Conservation (phyloP, 2,113 vertebrate genomes). For the Scopus umbretta region DNA sequence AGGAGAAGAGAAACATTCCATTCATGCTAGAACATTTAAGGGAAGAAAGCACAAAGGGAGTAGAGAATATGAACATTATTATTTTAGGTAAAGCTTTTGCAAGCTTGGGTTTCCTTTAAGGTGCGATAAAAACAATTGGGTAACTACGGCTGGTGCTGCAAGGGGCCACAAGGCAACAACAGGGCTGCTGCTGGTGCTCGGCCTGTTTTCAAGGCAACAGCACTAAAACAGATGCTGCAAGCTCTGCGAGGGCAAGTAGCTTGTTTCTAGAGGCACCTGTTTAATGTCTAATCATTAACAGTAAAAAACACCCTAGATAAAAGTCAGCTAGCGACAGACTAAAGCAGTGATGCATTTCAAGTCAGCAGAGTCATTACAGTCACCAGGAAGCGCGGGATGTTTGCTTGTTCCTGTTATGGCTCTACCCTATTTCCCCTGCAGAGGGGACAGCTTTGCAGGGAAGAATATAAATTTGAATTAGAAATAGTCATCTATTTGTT, state of each 20-base stretch:
- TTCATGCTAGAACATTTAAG: accelerated
- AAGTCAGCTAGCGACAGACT: neutral
- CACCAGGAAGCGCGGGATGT: neutral
- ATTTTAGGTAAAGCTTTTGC: neutral
- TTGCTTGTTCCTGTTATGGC: neutral
- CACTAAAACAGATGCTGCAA: neutral
- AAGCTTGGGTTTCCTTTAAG: neutral
- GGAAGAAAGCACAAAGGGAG: neutral
- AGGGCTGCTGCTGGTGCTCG: neutral
- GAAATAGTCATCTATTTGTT: neutral
- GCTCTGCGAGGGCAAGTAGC: neutral
- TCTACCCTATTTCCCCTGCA: neutral
- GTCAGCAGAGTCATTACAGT: neutral
- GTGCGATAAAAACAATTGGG: neutral
- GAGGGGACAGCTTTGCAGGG: neutral
- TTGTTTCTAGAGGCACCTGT: neutral
- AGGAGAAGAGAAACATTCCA: accelerated
- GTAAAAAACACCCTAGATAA: neutral
- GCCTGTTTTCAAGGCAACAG: neutral
- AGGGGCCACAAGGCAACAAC: neutral
- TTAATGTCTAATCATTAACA: neutral
- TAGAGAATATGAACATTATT: accelerated
- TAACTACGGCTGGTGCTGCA: neutral
- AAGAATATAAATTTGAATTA: neutral
- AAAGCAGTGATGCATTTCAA: neutral